Conservation (phyloP, 2,113 vertebrate species). For the Calyptommatus sinebrachiatus region DNA sequence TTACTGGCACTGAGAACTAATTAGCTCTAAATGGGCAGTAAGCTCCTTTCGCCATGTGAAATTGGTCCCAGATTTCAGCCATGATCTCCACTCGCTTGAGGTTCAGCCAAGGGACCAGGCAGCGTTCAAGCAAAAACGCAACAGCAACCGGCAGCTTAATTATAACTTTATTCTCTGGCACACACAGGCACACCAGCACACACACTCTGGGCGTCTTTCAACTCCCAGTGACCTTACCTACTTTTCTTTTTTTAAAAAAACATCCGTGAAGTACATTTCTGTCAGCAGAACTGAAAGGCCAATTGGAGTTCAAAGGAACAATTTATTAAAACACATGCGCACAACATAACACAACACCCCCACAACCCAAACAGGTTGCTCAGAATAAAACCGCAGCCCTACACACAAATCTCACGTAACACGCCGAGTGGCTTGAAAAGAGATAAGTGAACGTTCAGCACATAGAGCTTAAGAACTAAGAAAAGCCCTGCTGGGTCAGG, state of each 20-base stretch:
- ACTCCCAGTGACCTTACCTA: constrained; percentile 75
- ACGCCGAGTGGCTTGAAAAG: constrained; percentile 30
- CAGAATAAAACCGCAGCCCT: constrained; percentile 60
- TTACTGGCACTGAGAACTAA: constrained; percentile 23
- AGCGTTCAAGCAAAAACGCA: constrained; percentile 70
- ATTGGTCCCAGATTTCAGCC: constrained; percentile 47
- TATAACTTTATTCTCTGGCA: constrained; percentile 58
- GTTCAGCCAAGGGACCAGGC: constrained; percentile 67
- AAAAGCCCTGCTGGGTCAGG: too few relatives aligned
- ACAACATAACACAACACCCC: too few relatives aligned
- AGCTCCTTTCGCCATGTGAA: constrained; percentile 54
- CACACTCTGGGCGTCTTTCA: constrained; percentile 58
- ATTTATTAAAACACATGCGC: constrained; percentile 16
- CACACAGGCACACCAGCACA: background rate
- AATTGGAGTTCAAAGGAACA: constrained; percentile 67
- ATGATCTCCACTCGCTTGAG: constrained; percentile 65
- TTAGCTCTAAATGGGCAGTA: constrained; percentile 42
- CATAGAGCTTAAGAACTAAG: background rate
- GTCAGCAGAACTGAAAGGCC: constrained; percentile 69
- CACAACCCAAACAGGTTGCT: constrained; percentile 51
- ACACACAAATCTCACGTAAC: constrained; percentile 35
- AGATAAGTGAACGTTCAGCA: constrained; percentile 9
- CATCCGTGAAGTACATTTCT: constrained; percentile 62
- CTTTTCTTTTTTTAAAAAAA: constrained; percentile 34
- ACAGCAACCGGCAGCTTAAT: constrained; percentile 47